Evolutionary conservation across 2,113 vertebrate genomes (phyloP).

Genomic region (Psephotus haematonotus): DNA sequence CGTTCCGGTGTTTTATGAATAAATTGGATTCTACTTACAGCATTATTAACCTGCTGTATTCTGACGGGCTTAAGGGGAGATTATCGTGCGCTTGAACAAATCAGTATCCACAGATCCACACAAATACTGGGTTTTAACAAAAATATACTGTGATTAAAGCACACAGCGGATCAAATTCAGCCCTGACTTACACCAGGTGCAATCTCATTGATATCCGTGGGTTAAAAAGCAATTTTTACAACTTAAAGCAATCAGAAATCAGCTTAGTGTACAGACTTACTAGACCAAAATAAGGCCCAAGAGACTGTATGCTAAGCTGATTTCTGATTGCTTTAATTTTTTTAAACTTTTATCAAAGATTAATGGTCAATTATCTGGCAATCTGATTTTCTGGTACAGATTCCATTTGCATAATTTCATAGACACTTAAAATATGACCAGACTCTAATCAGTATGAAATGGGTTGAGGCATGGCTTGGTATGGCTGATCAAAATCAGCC

Average conservation of each 20-base stretch:
- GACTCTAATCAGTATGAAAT: constrained; percentile 61
- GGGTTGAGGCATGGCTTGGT: constrained; percentile 34
- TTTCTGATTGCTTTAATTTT: constrained; percentile 65
- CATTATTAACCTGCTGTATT: constrained; percentile 68
- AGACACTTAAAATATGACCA: constrained; percentile 65
- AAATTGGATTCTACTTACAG: constrained; percentile 69
- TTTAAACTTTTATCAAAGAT: constrained; percentile 70
- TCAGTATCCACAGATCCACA: constrained; percentile 60
- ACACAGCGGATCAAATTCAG: constrained; percentile 49
- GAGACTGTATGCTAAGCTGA: constrained; percentile 59
- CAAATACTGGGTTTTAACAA: constrained; percentile 63
- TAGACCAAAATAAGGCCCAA: constrained; percentile 62
- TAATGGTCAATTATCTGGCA: constrained; percentile 68
- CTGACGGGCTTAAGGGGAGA: constrained; percentile 64
- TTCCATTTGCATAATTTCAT: constrained; percentile 70
- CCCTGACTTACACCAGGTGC: constrained; percentile 55
- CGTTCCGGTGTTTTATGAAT: constrained; percentile 65
- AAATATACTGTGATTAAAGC: constrained; percentile 69
- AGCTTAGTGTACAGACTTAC: constrained; percentile 62
- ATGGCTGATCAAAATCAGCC: constrained; percentile 25
- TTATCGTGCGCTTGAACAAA: constrained; percentile 57
- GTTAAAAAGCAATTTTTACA: constrained; percentile 67
- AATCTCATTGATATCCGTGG: constrained; percentile 65
- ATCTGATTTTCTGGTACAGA: constrained; percentile 69
- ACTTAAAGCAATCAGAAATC: constrained; percentile 71